Base-by-base conservation (phyloP, 2,797 vertebrate genomes). In the Tenualosa ilisha region DNA sequence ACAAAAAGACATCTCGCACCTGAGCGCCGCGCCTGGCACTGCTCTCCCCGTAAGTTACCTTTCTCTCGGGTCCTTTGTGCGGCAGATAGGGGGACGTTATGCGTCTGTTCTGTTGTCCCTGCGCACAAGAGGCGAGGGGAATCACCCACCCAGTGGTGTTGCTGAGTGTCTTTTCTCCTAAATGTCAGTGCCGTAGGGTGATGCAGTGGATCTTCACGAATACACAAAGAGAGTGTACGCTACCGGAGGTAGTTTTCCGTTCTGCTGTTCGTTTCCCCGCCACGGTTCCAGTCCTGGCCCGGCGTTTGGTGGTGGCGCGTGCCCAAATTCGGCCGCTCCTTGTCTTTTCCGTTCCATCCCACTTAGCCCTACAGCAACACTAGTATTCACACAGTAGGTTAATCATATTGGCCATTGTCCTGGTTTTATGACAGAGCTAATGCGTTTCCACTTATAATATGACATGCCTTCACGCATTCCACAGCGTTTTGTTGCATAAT, bases 241-340 rank as follows among this genome's bases (percentile, higher is more conserved):
- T 46, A 75, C 31, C 37, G 37, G 31, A 75, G 68, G 13, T 31
- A 4, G 15, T 43, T 37, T 40, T 40, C 8, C 26, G 24, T 22
- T n/a, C 7, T 24, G 9, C 63, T 11, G 26, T n/a, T 0, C 31
- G 31, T 15, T 12, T 2, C 26, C n/a, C 11, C 26, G 3, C 6
- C 37, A 15, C 3, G 31, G 31, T 40, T 75, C 31, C 3, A 46
- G 7, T 46, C 7, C 68, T 75, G 68, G 6, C 68, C 68, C 15
- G 65, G 24, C 31, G 17, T 75, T 75, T 75, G 68, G 68, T 31
- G 17, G 68, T 75, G 68, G 68, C 31, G 68, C 68, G 68, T 75
- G 68, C 40, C 68, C 68, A 75, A 31, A 75, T 75, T 75, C 68
- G 68, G 37, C 37, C 68, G 68, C 68, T 75, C 68, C 68, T 75